Conservation (phyloP, 2,797 vertebrate genomes). For the Bryconaethiops microstoma region DNA sequence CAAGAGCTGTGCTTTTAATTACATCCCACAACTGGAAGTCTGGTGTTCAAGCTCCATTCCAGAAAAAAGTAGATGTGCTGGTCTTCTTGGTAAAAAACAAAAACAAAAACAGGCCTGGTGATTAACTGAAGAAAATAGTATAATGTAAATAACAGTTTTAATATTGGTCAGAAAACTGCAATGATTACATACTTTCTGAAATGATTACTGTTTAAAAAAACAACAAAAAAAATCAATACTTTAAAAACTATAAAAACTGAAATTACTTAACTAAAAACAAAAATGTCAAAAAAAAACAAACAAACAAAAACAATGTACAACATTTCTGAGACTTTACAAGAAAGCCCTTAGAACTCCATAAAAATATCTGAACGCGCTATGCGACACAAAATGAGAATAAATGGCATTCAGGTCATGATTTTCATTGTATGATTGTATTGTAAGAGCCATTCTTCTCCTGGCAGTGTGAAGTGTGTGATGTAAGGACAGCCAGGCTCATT, state of each 20-base stretch:
- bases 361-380: background rate
- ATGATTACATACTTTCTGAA: background rate
- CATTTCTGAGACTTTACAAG: too few species aligned
- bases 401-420: background rate
- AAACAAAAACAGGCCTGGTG: too few species aligned
- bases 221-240: too few species aligned
- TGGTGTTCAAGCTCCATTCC: too few species aligned
- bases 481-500: slow-evolving; percentile 35
- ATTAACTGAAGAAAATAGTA: too few species aligned
- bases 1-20: too few species aligned
- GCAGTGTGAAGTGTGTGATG: slow-evolving; percentile 28
- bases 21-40: too few species aligned
- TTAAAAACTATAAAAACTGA: background rate
- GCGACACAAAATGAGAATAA: background rate
- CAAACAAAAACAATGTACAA: background rate
- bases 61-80: too few species aligned
- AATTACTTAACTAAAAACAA: background rate
- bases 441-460: background rate
- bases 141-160: too few species aligned
- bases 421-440: background rate
- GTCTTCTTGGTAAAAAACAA: too few species aligned
- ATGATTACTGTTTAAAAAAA: background rate
- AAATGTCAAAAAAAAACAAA: background rate
- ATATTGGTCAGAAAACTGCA: background rate
- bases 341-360: background rate